These are phyloP conservation scores for Sphaeramia orbicularis DNA, from an alignment of 2,797 vertebrate genomes.

Conservation along the genomic window DNA sequence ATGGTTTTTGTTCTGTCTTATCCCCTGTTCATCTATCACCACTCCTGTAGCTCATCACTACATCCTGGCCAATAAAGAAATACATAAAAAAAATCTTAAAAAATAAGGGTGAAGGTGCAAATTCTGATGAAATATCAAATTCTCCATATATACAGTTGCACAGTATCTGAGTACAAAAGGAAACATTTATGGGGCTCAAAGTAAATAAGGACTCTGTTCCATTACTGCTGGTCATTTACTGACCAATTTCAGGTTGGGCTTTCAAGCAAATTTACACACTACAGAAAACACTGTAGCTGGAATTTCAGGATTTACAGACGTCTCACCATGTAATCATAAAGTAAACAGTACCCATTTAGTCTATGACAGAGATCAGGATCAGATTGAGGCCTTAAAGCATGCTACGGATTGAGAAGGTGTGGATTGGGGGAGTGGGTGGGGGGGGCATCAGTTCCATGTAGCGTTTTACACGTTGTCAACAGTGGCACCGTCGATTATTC, in stretches of 20 bases:
- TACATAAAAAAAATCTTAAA: slow-evolving; percentile 59
- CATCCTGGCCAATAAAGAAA: slow-evolving; percentile 60
- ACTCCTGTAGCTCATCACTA: slow-evolving; percentile 32
- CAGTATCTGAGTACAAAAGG: slow-evolving; percentile 73
- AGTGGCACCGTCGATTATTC: slow-evolving; percentile 52
- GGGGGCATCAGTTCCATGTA: slow-evolving; percentile 44
- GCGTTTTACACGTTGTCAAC: slow-evolving; percentile 63
- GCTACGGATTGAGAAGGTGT: slow-evolving; percentile 44
- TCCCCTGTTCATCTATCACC: slow-evolving; percentile 28
- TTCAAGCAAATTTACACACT: slow-evolving; percentile 44
- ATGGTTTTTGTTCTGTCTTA: slow-evolving; percentile 34
- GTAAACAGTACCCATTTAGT: slow-evolving; percentile 65
- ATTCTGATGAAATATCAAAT: slow-evolving; percentile 74
- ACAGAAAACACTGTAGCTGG: slow-evolving; percentile 48
- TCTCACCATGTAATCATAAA: slow-evolving; percentile 44
- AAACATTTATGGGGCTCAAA: slow-evolving; percentile 59
- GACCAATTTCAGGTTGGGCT: slow-evolving; percentile 37
- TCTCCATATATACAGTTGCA: slow-evolving; percentile 77
- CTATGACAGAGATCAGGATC: slow-evolving; percentile 49
- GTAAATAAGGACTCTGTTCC: slow-evolving; percentile 59
- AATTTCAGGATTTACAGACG: slow-evolving; percentile 58
- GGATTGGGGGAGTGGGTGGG: no score
- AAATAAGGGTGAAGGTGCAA: slow-evolving; percentile 77
- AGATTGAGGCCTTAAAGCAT: slow-evolving; percentile 59
- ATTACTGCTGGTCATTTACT: slow-evolving; percentile 11